A percentile compares a stretch with the other conserved stretches of the same genome.
Conservation (phyloP, 2,113 vertebrate species). For the Nymphicus hollandicus region DNA sequence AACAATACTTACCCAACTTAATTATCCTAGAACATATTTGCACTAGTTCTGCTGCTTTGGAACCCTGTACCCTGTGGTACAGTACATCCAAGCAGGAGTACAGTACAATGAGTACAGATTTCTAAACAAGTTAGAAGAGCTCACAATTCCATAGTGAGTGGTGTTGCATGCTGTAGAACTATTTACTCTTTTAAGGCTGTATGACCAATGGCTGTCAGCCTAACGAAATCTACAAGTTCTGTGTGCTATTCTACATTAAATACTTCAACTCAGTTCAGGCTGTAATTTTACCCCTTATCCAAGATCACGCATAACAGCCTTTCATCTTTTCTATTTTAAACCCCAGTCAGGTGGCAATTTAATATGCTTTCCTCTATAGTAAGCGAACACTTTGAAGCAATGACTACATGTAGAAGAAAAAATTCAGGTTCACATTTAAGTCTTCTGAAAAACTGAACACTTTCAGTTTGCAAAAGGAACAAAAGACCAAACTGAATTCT, state of each 20-base stretch:
- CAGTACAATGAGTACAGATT: background rate
- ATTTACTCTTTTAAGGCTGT: background rate
- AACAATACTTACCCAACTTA: background rate
- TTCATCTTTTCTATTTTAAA: background rate
- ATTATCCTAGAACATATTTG: background rate
- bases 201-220: background rate
- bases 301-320: background rate
- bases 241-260: background rate
- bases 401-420: background rate
- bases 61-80: background rate
- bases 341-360: background rate
- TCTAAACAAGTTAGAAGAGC: background rate
- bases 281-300: background rate
- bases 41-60: background rate
- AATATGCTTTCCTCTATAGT: background rate
- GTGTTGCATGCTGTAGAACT: accelerated
- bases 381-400: background rate
- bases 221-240: background rate
- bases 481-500: background rate
- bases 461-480: background rate
- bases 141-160: background rate
- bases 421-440: background rate
- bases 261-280: background rate
- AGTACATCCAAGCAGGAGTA: background rate
- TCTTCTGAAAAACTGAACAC: background rate